Evolutionary conservation across 1,140 invertebrate species (phyloP), one percentile per base, ranked within the genome.

Genomic region (Heliconius nattereri): DNA sequence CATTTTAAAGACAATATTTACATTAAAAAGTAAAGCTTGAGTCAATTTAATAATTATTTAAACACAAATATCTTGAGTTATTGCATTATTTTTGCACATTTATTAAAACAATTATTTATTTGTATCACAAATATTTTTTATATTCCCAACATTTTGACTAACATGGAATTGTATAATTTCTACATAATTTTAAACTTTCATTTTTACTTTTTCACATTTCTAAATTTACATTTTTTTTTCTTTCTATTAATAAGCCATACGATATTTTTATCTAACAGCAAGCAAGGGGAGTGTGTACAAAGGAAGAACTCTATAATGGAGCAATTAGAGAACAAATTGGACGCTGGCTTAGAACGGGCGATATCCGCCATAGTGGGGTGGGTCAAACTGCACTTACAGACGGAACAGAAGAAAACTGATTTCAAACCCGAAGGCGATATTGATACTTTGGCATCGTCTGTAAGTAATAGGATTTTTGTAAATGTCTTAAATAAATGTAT

Each of bases 341-440:
- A 99, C 87, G 96, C 95, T 23, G 99, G 99, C 0, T 91, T 99
- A 32, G 98, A 99, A 89, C 96, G 98, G 79, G 97, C 98, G 13
- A 95, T 99, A 45, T 96, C 97, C 79, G 98, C 98, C 0, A 97
- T 99, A 32, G 96, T 98, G 78, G 97, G 97, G 26, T 99, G 98
- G 98, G 97, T 99, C 0, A 98, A 98, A 94, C 95, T 98, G 72
- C 97, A 99, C 87, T 95, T 99, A 2, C 97, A 98, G 92, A 97
- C 96, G 7, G 98, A 99, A 91, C 99, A 99, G 94, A 98, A 98
- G 90, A 99, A 99, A 91, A 97, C 97, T 1, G 99, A 99, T 92
- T 99, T 99, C 86, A 99, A 98, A 89, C 98, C 98, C 0, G 99
- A 99, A 92, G 97, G 95, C 7, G 97, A 98, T 86, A 96, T 97